These are phyloP conservation scores for Temnothorax ravouxi DNA, from an alignment of 2,888 invertebrate species.

Conservation along the genomic window DNA sequence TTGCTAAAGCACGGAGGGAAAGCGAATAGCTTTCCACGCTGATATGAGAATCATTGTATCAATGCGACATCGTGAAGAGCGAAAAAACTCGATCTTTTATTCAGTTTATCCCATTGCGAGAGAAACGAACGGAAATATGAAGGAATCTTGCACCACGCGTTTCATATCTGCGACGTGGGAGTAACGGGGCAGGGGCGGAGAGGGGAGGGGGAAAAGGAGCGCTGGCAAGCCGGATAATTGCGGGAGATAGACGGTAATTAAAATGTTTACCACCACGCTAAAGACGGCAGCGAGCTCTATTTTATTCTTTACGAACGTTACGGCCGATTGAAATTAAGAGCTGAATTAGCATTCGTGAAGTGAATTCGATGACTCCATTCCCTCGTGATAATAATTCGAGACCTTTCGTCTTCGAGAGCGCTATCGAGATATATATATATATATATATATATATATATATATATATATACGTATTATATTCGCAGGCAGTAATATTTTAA, in stretches of 20 bases:
- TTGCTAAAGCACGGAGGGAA: constrained; percentile 21
- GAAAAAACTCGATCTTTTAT: constrained; percentile 52
- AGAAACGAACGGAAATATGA: constrained; percentile 38
- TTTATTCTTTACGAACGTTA: constrained; percentile 16
- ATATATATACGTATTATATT: background rate
- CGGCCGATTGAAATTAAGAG: constrained; percentile 39
- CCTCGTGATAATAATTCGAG: constrained; percentile 31
- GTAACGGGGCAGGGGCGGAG: background rate
- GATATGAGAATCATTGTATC: constrained; percentile 33
- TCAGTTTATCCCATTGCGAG: constrained; percentile 48
- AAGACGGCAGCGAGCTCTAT: constrained; percentile 20
- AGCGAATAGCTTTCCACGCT: constrained; percentile 25
- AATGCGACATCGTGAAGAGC: constrained; percentile 19
- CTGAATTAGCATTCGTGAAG: constrained; percentile 29
- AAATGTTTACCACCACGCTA: constrained; percentile 52
- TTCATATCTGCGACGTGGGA: background rate
- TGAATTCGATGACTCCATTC: background rate
- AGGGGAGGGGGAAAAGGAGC: too few relatives aligned
- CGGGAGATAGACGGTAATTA: constrained; percentile 55
- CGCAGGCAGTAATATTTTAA: constrained; percentile 34
- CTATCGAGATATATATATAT: background rate
- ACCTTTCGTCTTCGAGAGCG: background rate
- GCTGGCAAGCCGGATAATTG: constrained; percentile 30
- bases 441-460: background rate
- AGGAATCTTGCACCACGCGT: constrained; percentile 27